Base-by-base conservation (phyloP, 2,113 vertebrate genomes). In the Agapornis roseicollis region DNA sequence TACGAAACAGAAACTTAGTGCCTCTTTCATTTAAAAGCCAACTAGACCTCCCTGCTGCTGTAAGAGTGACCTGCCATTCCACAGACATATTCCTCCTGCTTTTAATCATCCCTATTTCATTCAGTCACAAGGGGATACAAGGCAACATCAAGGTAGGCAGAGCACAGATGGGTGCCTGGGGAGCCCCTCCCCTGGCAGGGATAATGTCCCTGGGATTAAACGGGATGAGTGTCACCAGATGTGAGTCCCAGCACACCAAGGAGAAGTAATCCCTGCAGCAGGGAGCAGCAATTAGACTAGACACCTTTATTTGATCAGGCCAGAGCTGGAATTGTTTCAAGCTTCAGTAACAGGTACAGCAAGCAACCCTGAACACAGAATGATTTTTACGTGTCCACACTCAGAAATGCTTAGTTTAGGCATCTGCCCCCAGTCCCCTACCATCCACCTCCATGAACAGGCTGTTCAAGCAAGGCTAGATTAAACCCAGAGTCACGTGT, bases 341-440 rank as follows among this genome's bases (percentile, higher is more conserved):
- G 10, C 12, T 50, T 41, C 52, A 79, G 58, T 14, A 44, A 31
- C 46, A 50, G 64, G 46, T 19, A 39, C 27, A 41, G 35, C 1
- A 5, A n/a, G 60, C 53, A 8, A 5, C 12, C 9, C 64, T 46
- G 56, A 55, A 16, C 53, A 29, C 31, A 29, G 47, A 47, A 33
- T 2, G 46, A 31, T 16, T 35, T 63, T 39, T 47, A 42, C 22
- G 27, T 0, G 0, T 41, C 50, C 61, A 33, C 47, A 8, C 52
- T 52, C 18, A 8, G 65, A 64, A 85, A 63, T 3, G 6, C 35
- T 60, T 1, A 82, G 41, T 13, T 80, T 22, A 44, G 55, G 22
- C 17, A 4, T 17, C 76, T 3, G 1, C 29, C 39, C 35, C 33
- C 37, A 42, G 47, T 9, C 17, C 33, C 44, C 47, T 12, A 0